A percentile compares a stretch with the other conserved stretches of the same genome.
Evolutionary conservation across 2,113 vertebrate species (phyloP).

Genomic region (Trochalopteron elliotii): DNA sequence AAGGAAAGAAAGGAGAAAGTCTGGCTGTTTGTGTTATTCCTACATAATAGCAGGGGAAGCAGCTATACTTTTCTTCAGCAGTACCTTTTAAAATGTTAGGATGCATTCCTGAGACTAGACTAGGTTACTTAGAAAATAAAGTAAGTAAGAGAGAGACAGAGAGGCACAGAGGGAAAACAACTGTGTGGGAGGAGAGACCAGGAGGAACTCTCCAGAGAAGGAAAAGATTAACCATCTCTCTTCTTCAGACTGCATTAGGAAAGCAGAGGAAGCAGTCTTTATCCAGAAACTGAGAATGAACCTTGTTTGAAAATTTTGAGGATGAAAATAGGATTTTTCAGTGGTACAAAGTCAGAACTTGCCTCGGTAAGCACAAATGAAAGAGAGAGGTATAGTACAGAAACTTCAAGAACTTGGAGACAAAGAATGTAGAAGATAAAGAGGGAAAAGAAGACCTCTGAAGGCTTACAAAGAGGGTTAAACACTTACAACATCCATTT

Average conservation of each 20-base stretch:
- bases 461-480: background rate
- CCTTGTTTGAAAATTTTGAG: background rate
- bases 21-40: background rate
- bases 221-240: background rate
- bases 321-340: background rate
- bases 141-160: background rate
- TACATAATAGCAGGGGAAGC: background rate
- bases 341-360: background rate
- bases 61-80: background rate
- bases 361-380: background rate
- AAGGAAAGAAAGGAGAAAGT: background rate
- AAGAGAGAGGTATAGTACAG: background rate
- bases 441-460: background rate
- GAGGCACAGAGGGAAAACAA: background rate
- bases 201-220: background rate
- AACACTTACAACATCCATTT: background rate
- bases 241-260: background rate
- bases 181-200: background rate
- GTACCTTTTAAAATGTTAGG: background rate
- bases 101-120: background rate
- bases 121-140: background rate
- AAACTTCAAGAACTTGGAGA: background rate
- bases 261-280: background rate
- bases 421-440: background rate
- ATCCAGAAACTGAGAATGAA: background rate